Conservation (phyloP, 1,140 invertebrate species). For the Helicorthomorpha holstii region DNA sequence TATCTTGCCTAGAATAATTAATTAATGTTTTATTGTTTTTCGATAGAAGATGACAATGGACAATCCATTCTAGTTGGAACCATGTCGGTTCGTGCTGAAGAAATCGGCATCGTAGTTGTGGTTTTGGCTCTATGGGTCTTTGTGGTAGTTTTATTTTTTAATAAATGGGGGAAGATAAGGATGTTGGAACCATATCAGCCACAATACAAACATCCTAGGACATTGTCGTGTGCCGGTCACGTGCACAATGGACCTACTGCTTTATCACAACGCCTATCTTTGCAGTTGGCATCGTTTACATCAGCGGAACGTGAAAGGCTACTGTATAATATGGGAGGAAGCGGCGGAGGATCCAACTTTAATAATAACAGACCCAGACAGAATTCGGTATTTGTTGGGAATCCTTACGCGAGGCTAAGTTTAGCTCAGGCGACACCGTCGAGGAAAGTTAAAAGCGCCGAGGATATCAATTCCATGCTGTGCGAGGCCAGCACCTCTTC, state of each 20-base stretch:
- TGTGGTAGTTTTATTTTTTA: constrained; percentile 73
- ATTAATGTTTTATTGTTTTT: too few relatives aligned
- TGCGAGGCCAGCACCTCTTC: not conserved
- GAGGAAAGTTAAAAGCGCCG: constrained; percentile 5
- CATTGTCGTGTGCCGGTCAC: constrained; percentile 44
- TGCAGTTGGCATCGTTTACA: not conserved
- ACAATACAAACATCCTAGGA: constrained; percentile 68
- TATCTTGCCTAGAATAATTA: too few relatives aligned
- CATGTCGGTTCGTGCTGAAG: constrained; percentile 56
- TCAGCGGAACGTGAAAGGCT: not conserved
- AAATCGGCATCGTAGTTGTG: constrained; percentile 68
- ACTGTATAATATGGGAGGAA: not conserved
- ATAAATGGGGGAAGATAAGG: constrained; percentile 75
- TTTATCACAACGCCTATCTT: not conserved
- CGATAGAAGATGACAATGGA: not conserved
- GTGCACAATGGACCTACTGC: too few relatives aligned
- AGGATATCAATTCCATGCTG: constrained; percentile 4
- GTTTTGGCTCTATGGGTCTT: constrained; percentile 72
- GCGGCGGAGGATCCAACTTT: too few relatives aligned
- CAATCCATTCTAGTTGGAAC: constrained; percentile 10
- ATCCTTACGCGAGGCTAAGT: constrained; percentile 23
- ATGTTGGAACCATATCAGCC: constrained; percentile 73
- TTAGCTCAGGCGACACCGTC: not conserved
- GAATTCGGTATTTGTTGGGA: constrained; percentile 68
- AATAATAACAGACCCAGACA: constrained; percentile 34